A percentile compares a stretch with the other conserved stretches of the same genome.
Conservation (phyloP, 2,797 vertebrate genomes). For the Malurus splendens region DNA sequence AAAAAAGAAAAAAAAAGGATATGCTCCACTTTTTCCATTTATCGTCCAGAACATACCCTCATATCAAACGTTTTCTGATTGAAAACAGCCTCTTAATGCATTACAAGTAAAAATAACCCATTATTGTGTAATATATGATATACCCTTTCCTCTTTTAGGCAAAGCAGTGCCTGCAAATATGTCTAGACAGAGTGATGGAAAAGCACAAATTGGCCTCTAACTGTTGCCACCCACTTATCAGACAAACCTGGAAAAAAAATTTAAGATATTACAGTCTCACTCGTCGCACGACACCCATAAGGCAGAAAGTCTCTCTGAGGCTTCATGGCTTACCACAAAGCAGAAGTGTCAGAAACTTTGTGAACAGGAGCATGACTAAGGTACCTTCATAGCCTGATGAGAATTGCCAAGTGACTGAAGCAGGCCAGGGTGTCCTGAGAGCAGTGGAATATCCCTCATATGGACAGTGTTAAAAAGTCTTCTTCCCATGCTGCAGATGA, state of each 20-base stretch:
- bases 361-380: not conserved
- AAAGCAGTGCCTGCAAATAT: conserved; percentile 31
- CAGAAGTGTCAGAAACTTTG: not conserved
- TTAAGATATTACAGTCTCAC: conserved; percentile 2
- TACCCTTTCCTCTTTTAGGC: conserved; percentile 39
- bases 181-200: conserved; percentile 38
- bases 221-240: conserved; percentile 37
- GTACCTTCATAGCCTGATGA: not conserved
- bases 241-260: conserved; percentile 37
- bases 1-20: not conserved
- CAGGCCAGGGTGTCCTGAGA: not conserved
- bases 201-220: conserved; percentile 42
- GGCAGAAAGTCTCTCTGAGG: not conserved
- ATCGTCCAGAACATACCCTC: conserved; percentile 21
- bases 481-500: conserved; percentile 13
- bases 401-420: conserved; percentile 15
- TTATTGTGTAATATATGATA: conserved; percentile 41
- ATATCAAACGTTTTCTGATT: conserved; percentile 49
- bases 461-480: not conserved
- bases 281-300: not conserved
- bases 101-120: conserved; percentile 48
- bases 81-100: conserved; percentile 53
- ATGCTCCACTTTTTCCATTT: conserved; percentile 49
- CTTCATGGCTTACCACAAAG: not conserved
- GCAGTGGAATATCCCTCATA: not conserved